Base-by-base conservation (phyloP, 2,888 invertebrate species). In the Plagiodera versicolora region DNA sequence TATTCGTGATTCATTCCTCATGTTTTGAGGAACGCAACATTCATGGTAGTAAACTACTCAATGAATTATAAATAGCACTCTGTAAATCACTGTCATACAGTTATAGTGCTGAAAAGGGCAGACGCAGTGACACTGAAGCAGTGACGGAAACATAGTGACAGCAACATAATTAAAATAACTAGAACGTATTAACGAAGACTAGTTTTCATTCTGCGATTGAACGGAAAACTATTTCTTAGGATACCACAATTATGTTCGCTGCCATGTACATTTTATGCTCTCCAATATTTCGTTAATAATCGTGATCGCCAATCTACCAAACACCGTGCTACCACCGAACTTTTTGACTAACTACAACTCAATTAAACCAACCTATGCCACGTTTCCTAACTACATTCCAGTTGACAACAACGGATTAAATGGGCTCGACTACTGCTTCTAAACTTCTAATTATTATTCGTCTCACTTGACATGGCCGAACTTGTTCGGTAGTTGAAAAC, bases 391-490 rank as follows among this genome's bases (percentile, higher is more conserved):
- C 39, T 39, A 39, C 11, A 6, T 39, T 14, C 39, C 14, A 14
- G 39, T 39, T 39, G 39, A 39, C 39, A 39, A 39, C 39, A 39
- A 39, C 39, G 4, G 39, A n/a, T 39, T 39, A 14, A 39, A 39
- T 39, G 53, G 53, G 20, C 53, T 17, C 28, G 44, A 35, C 44
- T 53, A 44, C 44, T 30, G 45, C 46, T 50, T 60, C 49, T n/a
- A 35, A 45, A 32, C 54, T 53, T 48, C 59, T 60, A 55, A 60
- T 55, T 50, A 44, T 44, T 24, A 32, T 50, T 32, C 50, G 55
- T 60, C 50, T 50, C 60, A 30, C 35, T 55, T 60, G 55, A 55
- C 55, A 51, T 46, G 60, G 54, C 55, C 16, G 16, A 45, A 44
- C 44, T 53, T 53, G 53, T 53, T 53, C 14, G 53, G 53, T 44